phyloP scores from a whole-genome alignment of 2,888 invertebrate genomes.

The Lamellibrachia columna region DNA sequence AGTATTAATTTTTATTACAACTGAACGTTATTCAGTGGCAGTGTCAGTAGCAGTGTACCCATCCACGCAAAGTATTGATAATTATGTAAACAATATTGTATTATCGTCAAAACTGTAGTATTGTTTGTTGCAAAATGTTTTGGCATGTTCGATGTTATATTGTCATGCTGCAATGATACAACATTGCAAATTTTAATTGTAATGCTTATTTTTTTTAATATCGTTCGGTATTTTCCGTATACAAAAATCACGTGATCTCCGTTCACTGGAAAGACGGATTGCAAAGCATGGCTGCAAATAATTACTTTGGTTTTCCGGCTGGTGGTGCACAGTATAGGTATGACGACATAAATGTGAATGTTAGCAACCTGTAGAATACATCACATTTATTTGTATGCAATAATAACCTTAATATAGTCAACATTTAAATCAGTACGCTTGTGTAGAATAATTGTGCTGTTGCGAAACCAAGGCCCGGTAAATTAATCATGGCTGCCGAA shows the following conservation, averaged over 20 bases:
- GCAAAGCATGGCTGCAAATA: constrained; percentile 36
- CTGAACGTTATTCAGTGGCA: background rate
- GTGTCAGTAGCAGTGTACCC: background rate
- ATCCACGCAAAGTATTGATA: background rate
- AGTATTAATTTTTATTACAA: background rate
- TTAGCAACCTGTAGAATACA: background rate
- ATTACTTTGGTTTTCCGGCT: constrained; percentile 40
- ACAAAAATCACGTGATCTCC: background rate
- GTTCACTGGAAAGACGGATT: background rate
- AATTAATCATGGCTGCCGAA: constrained; percentile 11
- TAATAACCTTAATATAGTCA: background rate
- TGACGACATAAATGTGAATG: background rate
- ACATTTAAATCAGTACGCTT: background rate
- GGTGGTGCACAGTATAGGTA: constrained; percentile 41
- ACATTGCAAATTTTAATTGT: background rate
- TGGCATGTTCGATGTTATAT: background rate
- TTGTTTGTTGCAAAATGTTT: background rate
- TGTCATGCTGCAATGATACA: background rate
- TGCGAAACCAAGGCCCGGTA: constrained; percentile 14
- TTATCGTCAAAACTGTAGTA: background rate
- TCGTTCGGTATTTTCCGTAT: background rate
- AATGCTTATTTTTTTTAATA: background rate
- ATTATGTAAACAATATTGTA: constrained; percentile 9
- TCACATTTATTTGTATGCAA: background rate
- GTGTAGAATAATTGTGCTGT: background rate